Percentiles rank a stretch among this genome's conserved stretches.
These are phyloP conservation scores for Oryctolagus cuniculus DNA, from an alignment of 2,113 vertebrate species.

Conservation along the genomic window DNA sequence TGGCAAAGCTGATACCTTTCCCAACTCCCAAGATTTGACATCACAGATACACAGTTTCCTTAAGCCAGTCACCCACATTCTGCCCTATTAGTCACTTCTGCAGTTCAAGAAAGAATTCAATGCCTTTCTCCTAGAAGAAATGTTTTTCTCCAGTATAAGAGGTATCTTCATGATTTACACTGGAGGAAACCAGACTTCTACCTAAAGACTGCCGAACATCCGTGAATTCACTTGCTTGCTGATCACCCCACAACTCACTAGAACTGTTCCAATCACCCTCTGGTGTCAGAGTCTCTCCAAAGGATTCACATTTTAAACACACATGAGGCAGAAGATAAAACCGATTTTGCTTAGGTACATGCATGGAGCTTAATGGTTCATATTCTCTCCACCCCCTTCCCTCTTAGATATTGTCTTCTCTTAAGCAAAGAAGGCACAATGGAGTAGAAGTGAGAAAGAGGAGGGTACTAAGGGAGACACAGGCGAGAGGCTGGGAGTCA, in stretches of 20 bases:
- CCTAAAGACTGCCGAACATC: background rate
- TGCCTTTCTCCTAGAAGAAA: background rate
- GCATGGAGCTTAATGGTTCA: background rate
- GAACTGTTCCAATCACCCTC: background rate
- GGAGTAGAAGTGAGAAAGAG: background rate
- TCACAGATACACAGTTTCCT: conserved; percentile 5
- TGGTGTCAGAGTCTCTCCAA: conserved; percentile 55
- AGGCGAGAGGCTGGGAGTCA: background rate
- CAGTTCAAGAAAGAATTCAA: conserved; percentile 2
- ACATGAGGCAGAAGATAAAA: background rate
- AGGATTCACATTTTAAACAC: conserved; percentile 42
- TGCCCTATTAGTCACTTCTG: conserved; percentile 9
- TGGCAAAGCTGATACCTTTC: background rate
- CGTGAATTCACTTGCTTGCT: background rate
- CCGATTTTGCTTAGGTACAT: background rate
- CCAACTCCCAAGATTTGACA: conserved; percentile 28
- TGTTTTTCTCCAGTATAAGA: background rate
- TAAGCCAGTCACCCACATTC: background rate
- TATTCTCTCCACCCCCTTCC: background rate
- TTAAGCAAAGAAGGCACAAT: conserved; percentile 12
- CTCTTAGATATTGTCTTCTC: background rate
- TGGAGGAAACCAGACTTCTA: background rate
- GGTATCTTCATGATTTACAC: conserved; percentile 8
- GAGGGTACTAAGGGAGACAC: background rate
- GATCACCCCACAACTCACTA: background rate